Evolutionary conservation across 2,888 invertebrate species (phyloP).

Genomic region (Cantharis rufa): DNA sequence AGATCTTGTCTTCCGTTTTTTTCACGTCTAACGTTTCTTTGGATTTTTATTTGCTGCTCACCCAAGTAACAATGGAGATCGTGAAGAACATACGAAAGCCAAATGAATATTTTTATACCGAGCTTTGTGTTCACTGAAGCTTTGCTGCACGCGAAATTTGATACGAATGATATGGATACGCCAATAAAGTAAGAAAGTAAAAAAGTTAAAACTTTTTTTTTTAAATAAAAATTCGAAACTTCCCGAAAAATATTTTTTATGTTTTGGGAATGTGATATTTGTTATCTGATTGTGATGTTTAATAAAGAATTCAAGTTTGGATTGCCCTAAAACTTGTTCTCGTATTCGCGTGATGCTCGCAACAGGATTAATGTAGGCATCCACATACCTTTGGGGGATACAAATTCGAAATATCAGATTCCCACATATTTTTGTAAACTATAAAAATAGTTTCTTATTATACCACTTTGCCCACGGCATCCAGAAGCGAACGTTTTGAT

Average conservation of each 20-base stretch:
- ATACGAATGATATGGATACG: constrained; percentile 26
- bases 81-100: constrained; percentile 21
- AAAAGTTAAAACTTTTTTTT: not conserved
- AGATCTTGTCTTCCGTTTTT: constrained; percentile 12
- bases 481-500: not conserved
- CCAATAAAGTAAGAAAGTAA: constrained; percentile 24
- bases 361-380: not conserved
- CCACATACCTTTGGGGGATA: not conserved
- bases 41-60: constrained; percentile 15
- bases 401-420: not conserved
- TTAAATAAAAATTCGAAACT: not conserved
- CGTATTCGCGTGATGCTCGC: not conserved
- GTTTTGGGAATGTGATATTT: not conserved
- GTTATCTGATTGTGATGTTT: not conserved
- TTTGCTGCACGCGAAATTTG: constrained; percentile 23
- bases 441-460: not conserved
- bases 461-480: not conserved
- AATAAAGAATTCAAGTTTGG: not conserved
- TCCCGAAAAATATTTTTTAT: not conserved
- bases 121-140: constrained; percentile 21
- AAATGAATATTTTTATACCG: constrained; percentile 12
- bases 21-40: constrained; percentile 23
- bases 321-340: not conserved
- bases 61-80: constrained; percentile 21
- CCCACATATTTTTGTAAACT: not conserved